phyloP scores from a whole-genome alignment of 2,113 vertebrate genomes.

The Physeter macrocephalus region DNA sequence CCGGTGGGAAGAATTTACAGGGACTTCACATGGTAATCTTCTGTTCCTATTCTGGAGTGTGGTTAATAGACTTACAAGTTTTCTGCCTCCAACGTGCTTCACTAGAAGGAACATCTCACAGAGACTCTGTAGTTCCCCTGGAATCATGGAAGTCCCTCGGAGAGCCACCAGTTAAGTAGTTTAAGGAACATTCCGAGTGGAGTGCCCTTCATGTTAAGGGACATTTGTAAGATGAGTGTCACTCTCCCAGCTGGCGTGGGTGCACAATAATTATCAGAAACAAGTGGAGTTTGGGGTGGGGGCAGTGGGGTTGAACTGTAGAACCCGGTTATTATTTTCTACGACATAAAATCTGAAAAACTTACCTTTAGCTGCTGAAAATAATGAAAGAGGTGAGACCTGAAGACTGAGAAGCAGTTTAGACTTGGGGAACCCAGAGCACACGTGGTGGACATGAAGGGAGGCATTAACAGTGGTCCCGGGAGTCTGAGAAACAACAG shows the following conservation, averaged over 20 bases:
- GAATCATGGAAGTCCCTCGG: neutral
- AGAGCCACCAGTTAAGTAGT: neutral
- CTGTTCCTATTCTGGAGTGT: neutral
- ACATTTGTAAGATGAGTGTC: neutral
- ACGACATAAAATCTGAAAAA: neutral
- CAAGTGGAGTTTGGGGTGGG: neutral
- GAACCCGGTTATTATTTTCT: neutral
- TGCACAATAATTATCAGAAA: neutral
- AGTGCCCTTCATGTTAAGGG: neutral
- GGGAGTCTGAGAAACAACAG: neutral
- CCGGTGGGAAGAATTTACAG: neutral
- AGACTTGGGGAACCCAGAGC: fast-evolving
- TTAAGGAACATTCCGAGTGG: neutral
- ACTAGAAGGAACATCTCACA: neutral
- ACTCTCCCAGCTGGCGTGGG: neutral
- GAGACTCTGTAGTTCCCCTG: neutral
- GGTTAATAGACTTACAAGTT: neutral
- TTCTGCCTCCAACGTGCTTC: neutral
- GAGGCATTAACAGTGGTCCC: neutral
- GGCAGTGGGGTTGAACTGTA: too few relatives aligned
- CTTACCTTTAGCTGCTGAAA: neutral
- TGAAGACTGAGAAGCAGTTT: neutral
- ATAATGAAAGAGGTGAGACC: neutral
- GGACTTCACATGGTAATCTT: neutral
- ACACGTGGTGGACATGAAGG: fast-evolving